Base-by-base conservation (phyloP, 2,888 invertebrate genomes). In the Eupithecia insigniata region DNA sequence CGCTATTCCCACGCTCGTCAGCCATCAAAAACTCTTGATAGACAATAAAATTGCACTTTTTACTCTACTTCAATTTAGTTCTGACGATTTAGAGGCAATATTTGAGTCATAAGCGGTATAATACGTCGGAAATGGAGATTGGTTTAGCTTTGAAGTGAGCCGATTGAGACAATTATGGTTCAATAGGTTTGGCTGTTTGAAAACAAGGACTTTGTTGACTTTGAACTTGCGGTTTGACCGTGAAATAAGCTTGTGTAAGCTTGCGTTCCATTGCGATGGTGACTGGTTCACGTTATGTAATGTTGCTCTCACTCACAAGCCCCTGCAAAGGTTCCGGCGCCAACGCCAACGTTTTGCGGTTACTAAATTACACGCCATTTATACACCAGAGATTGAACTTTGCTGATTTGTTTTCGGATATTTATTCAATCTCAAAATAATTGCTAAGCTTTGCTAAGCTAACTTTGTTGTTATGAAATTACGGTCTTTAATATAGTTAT, bases 261-360 rank as follows among this genome's bases (percentile, higher is more conserved):
- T 76, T 79, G 81, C 74, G 82, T 79, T 76, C 77, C 76, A 82
- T 67, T 22, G 73, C 77, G 77, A 78, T 73, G 72, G 81, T 83
- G 85, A 90, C 90, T 90, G 88, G 89, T 90, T 89, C 85, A 83
- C 84, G 84, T 92, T 92, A 91, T 89, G 92, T 85, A 92, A 92
- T 81, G 80, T 80, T 81, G 80, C 83, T 79, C 80, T 78, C 79
- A 72, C 75, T n/a, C 67, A 66, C 72, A 76, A 75, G 79, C 67
- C 72, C 71, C 71, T 74, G 74, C 71, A 32, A 69, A 75, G 76
- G 73, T 76, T 67, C 36, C 32, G 79, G 78, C 79, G 76, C 78
- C 75, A 85, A 85, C 86, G 84, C 83, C 85, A 85, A 85, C 83
- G 82, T 83, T 81, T 82, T 85, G 86, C 82, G 86, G 86, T 88